Evolutionary conservation across 2,888 invertebrate genomes (phyloP).

Genomic region (Octodonta nipae): DNA sequence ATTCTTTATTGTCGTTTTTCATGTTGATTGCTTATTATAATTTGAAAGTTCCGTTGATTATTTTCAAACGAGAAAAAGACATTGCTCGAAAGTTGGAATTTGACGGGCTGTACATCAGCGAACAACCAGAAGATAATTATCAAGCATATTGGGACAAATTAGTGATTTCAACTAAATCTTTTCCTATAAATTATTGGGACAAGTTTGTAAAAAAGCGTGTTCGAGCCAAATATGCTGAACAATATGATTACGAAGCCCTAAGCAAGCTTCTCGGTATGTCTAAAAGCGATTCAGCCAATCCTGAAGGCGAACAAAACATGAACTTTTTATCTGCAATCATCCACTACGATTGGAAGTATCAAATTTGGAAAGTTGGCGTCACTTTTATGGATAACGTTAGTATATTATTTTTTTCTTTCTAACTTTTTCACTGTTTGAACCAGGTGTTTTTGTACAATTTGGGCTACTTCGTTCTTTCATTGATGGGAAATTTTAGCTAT

Average conservation of each 20-base stretch:
- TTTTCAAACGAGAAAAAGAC: constrained; percentile 98
- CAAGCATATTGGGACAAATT: constrained; percentile 87
- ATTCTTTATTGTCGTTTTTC: constrained; percentile 80
- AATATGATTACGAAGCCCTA: constrained; percentile 92
- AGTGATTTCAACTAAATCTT: constrained; percentile 82
- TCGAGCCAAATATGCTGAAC: constrained; percentile 89
- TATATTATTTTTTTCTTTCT: too few species aligned
- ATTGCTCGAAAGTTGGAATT: constrained; percentile 93
- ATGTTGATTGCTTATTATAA: constrained; percentile 98
- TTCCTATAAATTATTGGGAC: constrained; percentile 99
- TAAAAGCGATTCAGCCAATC: constrained; percentile 64
- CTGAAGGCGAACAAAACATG: constrained; percentile 55
- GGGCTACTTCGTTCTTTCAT: constrained; percentile 92
- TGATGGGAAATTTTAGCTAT: constrained; percentile 89
- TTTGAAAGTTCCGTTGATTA: constrained; percentile 87
- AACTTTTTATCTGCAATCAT: constrained; percentile 70
- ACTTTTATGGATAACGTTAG: constrained; percentile 96
- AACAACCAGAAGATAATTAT: constrained; percentile 89
- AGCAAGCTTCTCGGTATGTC: constrained; percentile 92
- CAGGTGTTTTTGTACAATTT: constrained; percentile 97
- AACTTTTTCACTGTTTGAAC: too few species aligned
- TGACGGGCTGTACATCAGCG: constrained; percentile 94
- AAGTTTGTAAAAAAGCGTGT: constrained; percentile 99
- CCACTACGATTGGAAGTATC: constrained; percentile 93
- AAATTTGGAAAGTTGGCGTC: constrained; percentile 96